Conservation (phyloP, 2,797 vertebrate species). For the Bradypodion ventrale region DNA sequence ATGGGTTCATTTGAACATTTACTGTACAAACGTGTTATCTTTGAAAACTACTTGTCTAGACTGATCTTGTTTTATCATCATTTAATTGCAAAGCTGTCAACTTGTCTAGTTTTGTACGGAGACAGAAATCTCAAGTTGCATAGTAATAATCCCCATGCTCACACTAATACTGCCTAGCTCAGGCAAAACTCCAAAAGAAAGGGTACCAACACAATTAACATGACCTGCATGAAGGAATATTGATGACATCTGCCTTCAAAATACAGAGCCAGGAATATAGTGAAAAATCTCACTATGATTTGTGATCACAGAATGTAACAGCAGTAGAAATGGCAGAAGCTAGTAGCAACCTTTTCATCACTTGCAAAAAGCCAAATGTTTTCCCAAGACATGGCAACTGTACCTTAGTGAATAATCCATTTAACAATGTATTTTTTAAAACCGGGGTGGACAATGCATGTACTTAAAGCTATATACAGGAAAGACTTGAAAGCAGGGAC, state of each 20-base stretch:
- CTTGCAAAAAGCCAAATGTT: constrained; percentile 38
- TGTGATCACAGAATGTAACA: constrained; percentile 20
- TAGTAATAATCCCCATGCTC: neutral
- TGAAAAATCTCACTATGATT: neutral
- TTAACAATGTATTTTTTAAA: constrained; percentile 24
- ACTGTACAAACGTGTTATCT: too few relatives aligned
- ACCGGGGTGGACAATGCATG: neutral
- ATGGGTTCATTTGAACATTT: too few relatives aligned
- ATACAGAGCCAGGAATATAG: neutral
- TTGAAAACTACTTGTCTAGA: too few relatives aligned
- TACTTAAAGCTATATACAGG: too few relatives aligned
- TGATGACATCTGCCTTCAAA: neutral
- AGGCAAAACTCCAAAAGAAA: neutral
- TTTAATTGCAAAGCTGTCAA: too few relatives aligned
- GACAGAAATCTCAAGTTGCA: too few relatives aligned
- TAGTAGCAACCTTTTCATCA: constrained; percentile 27
- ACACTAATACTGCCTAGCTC: neutral
- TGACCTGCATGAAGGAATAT: neutral
- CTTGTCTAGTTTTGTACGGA: too few relatives aligned
- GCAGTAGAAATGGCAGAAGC: constrained; percentile 31
- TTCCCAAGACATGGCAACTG: constrained; percentile 27
- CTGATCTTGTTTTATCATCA: too few relatives aligned
- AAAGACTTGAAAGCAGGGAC: too few relatives aligned
- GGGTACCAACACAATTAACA: neutral
- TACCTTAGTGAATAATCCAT: constrained; percentile 20